Conservation (phyloP, 2,797 vertebrate genomes). For the Esox lucius region DNA sequence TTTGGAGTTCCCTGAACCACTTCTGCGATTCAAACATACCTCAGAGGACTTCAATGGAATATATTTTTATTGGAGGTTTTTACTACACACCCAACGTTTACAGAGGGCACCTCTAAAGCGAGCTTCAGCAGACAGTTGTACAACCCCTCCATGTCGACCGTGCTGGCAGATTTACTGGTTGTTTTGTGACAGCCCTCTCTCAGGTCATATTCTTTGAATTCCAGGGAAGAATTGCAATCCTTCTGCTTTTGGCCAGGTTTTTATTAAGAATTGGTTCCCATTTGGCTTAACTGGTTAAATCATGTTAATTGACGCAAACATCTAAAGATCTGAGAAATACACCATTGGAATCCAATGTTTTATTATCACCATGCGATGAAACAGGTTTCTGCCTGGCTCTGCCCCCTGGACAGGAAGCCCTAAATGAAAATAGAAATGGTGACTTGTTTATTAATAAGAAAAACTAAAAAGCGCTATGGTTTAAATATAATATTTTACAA, state of each 20-base stretch:
- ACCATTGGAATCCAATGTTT: not conserved
- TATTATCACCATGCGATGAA: not conserved
- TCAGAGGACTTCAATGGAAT: not conserved
- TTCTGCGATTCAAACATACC: not conserved
- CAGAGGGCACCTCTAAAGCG: not conserved
- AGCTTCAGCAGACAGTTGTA: not conserved
- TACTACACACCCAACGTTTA: not conserved
- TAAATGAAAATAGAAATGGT: not conserved
- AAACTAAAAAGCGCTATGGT: too few species aligned
- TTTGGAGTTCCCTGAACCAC: not conserved
- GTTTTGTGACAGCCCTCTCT: not conserved
- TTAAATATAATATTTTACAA: too few species aligned
- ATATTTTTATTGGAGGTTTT: not conserved
- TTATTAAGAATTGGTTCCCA: too few species aligned
- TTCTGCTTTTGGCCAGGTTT: too few species aligned
- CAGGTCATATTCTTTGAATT: not conserved
- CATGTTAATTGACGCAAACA: not conserved
- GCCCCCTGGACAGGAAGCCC: not conserved
- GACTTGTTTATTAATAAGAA: too few species aligned
- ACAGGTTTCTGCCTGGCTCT: not conserved
- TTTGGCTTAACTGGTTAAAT: not conserved
- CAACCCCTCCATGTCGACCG: not conserved
- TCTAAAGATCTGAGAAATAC: not conserved
- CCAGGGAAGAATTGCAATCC: not conserved
- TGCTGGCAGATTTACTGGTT: constrained; percentile 5